Evolutionary conservation across 2,888 invertebrate species (phyloP).

Genomic region (Diplolepis rosae): DNA sequence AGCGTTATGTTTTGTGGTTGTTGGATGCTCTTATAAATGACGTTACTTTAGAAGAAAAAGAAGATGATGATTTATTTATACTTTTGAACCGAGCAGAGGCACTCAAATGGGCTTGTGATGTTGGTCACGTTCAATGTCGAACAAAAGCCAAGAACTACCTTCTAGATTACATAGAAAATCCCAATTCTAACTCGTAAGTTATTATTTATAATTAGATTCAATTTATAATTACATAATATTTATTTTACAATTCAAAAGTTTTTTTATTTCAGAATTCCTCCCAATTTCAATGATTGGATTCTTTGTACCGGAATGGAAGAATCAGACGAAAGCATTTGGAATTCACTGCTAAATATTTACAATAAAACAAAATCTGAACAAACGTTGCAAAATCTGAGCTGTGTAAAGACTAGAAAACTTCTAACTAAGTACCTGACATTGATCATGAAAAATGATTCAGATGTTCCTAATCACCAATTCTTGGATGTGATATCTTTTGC

Average conservation of each 20-base stretch:
- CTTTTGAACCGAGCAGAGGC: neutral
- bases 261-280: neutral
- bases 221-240: no score
- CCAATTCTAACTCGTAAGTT: neutral
- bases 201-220: neutral
- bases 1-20: neutral
- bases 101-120: neutral
- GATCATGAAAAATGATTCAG: neutral
- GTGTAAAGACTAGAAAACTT: neutral
- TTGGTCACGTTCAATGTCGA: neutral
- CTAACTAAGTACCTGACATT: neutral
- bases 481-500: neutral
- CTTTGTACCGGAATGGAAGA: neutral
- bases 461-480: neutral
- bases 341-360: neutral
- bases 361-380: neutral
- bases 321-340: neutral
- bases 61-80: neutral
- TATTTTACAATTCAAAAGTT: no score
- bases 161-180: neutral
- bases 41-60: neutral
- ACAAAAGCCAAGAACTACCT: neutral
- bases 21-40: neutral
- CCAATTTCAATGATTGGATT: neutral
- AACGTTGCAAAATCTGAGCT: neutral